A percentile compares a stretch with the other conserved stretches of the same genome.
Evolutionary conservation across 2,113 vertebrate species (phyloP).

Genomic region (Aphyosemion australe): DNA sequence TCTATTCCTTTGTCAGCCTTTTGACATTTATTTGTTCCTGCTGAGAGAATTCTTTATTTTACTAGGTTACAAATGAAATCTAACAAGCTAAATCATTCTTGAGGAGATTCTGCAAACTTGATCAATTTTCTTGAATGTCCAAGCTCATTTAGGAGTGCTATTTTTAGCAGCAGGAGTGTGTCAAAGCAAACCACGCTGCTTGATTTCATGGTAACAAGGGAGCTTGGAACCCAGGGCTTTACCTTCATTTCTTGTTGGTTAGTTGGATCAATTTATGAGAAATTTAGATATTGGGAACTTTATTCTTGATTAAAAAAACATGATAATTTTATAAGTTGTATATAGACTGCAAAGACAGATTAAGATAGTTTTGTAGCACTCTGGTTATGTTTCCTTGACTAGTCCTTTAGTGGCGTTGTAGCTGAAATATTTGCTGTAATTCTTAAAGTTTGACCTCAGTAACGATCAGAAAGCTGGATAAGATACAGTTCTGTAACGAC

Average conservation of each 20-base stretch:
- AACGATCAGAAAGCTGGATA: conserved; percentile 26
- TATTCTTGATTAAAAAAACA: conserved; percentile 1
- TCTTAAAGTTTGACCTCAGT: conserved; percentile 50
- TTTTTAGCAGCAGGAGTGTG: conserved; percentile 3
- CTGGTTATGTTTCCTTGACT: conserved; percentile 15
- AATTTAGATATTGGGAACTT: not conserved
- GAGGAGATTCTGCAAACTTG: not conserved
- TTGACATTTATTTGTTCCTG: not conserved
- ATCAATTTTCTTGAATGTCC: not conserved
- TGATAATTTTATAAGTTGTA: conserved; percentile 23
- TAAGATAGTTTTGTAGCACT: conserved; percentile 33
- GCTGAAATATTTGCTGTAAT: conserved; percentile 10
- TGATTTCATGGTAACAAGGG: not conserved
- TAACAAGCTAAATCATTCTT: not conserved
- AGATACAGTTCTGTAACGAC: conserved; percentile 11
- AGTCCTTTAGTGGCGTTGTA: conserved; percentile 6
- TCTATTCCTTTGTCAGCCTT: not conserved
- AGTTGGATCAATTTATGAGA: not conserved
- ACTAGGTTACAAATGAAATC: conserved; percentile 9
- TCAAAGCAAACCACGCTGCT: not conserved
- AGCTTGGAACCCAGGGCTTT: not conserved
- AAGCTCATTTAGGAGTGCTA: not conserved
- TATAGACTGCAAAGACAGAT: conserved; percentile 16
- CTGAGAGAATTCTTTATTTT: not conserved
- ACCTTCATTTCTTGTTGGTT: not conserved